Evolutionary conservation across 2,888 invertebrate genomes (phyloP).

Genomic region (Stictocephala bisonia): DNA sequence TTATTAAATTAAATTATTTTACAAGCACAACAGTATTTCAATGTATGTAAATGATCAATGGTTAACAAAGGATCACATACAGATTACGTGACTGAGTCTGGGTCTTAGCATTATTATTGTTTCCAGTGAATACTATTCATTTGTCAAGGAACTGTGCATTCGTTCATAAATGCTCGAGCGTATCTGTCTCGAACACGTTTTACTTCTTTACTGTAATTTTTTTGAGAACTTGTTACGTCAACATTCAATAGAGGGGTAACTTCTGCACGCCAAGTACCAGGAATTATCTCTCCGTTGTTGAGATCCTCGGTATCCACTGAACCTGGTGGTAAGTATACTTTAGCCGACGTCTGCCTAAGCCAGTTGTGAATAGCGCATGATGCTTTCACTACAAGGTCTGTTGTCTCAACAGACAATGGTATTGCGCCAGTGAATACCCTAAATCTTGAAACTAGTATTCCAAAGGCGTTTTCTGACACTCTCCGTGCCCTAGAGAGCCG

Average conservation of each 20-base stretch:
- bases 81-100: too few species aligned
- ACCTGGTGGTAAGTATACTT: conserved; percentile 10
- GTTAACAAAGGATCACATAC: too few species aligned
- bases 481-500: conserved; percentile 53
- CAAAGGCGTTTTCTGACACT: conserved; percentile 54
- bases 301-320: conserved; percentile 19
- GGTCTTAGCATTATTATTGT: too few species aligned
- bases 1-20: too few species aligned
- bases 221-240: neutral
- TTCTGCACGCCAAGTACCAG: conserved; percentile 16
- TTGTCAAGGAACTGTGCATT: conserved; percentile 34
- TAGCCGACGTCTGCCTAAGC: neutral
- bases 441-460: conserved; percentile 52
- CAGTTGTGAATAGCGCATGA: conserved; percentile 35
- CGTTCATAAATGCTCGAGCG: neutral
- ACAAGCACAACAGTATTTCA: too few species aligned
- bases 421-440: conserved; percentile 49
- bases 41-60: too few species aligned
- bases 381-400: conserved; percentile 3
- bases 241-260: neutral
- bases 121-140: neutral
- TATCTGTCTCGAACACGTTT: conserved; percentile 11
- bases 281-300: conserved; percentile 15
- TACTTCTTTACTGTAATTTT: conserved; percentile 13
- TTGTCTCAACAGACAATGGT: neutral